A percentile compares a stretch with the other conserved stretches of the same genome.
Evolutionary conservation across 2,888 invertebrate genomes (phyloP).

Genomic region (Icerya purchasi): DNA sequence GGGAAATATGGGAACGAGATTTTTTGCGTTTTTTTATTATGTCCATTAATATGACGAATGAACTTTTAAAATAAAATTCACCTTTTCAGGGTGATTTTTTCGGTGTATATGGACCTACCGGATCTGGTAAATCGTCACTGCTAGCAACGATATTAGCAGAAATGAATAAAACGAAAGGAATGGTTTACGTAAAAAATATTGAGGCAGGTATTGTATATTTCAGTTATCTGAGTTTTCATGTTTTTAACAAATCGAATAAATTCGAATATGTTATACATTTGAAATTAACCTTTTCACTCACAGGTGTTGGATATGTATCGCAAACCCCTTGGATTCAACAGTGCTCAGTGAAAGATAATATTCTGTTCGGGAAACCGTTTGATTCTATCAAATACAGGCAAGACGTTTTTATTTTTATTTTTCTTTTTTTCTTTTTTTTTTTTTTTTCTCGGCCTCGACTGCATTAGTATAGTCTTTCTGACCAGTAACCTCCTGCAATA

Average conservation of each 20-base stretch:
- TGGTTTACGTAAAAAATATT: conserved; percentile 43
- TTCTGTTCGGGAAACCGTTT: conserved; percentile 70
- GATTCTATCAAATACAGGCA: conserved; percentile 51
- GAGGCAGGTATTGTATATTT: conserved; percentile 31
- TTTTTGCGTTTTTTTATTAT: too few relatives aligned
- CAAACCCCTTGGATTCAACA: conserved; percentile 86
- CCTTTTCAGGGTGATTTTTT: conserved; percentile 45
- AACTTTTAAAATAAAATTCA: too few relatives aligned
- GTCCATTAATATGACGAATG: too few relatives aligned
- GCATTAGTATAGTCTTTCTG: too few relatives aligned
- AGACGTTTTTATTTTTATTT: too few relatives aligned
- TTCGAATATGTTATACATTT: too few relatives aligned
- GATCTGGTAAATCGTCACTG: conserved; percentile 76
- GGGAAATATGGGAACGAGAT: too few relatives aligned
- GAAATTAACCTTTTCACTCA: too few relatives aligned
- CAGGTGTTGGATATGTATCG: conserved; percentile 65
- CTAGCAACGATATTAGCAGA: conserved; percentile 69
- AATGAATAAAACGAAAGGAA: conserved; percentile 45
- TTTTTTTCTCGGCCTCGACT: too few relatives aligned
- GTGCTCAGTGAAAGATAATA: conserved; percentile 76
- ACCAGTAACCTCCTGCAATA: too few relatives aligned
- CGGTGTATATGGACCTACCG: conserved; percentile 72
- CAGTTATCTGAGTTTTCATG: background rate
- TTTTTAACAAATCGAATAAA: too few relatives aligned
- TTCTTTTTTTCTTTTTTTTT: too few relatives aligned